These are phyloP conservation scores for Notoglanidium macrostoma DNA, from an alignment of 2,797 vertebrate genomes.

Conservation along the genomic window DNA sequence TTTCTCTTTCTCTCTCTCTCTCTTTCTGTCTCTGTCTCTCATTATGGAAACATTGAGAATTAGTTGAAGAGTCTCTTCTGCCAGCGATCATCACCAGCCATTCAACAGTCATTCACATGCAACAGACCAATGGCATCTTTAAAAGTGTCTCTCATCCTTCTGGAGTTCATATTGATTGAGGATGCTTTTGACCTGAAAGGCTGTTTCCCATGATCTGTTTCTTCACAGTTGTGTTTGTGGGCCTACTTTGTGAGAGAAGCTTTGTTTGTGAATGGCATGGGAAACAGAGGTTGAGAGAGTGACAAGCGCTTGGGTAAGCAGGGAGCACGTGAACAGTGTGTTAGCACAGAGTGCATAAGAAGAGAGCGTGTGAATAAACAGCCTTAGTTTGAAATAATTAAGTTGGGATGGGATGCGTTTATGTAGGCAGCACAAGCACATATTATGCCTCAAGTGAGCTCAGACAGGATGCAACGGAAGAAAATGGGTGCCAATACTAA, in stretches of 20 bases:
- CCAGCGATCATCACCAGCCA: slow-evolving; percentile 33
- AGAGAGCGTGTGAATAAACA: slow-evolving; percentile 32
- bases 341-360: slow-evolving; percentile 14
- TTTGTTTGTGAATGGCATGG: slow-evolving; percentile 60
- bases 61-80: slow-evolving; percentile 33
- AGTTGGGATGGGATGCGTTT: background rate
- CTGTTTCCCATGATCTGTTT: slow-evolving; percentile 58
- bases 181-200: slow-evolving; percentile 50
- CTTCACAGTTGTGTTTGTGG: slow-evolving; percentile 59
- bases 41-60: slow-evolving; percentile 62
- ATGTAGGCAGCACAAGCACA: slow-evolving; percentile 8
- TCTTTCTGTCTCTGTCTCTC: too few species aligned
- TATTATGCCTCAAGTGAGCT: slow-evolving; percentile 10
- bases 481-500: background rate
- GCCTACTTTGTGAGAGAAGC: slow-evolving; percentile 50
- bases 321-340: slow-evolving; percentile 30
- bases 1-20: background rate
- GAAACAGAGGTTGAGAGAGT: slow-evolving; percentile 55
- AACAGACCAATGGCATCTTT: slow-evolving; percentile 45
- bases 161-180: slow-evolving; percentile 51
- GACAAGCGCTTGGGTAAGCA: slow-evolving; percentile 44
- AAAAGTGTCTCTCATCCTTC: slow-evolving; percentile 52
- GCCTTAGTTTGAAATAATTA: slow-evolving; percentile 28
- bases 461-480: background rate
- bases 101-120: slow-evolving; percentile 42